These are phyloP conservation scores for Geophilus truncorum DNA, from an alignment of 2,888 invertebrate species.

Conservation along the genomic window DNA sequence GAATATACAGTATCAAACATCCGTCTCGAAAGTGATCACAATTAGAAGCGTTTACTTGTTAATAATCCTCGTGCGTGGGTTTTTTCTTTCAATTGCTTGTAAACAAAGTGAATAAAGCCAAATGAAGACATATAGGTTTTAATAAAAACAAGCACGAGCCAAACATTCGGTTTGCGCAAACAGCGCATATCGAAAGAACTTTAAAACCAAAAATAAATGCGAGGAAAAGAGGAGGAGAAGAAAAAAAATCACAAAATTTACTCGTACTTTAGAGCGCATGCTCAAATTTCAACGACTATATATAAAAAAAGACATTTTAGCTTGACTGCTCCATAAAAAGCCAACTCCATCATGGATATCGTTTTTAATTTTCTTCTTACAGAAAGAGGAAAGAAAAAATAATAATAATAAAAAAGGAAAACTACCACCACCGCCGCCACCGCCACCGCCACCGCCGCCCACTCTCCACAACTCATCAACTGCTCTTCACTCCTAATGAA, in stretches of 20 bases:
- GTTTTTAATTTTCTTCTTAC: not conserved
- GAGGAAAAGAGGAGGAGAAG: not conserved
- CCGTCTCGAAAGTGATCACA: too few species aligned
- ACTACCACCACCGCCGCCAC: too few species aligned
- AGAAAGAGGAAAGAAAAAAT: not conserved
- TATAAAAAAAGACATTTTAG: not conserved
- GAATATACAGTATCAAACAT: too few species aligned
- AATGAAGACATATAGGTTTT: not conserved
- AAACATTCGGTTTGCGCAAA: not conserved
- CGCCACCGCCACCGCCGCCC: not conserved
- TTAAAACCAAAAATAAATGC: not conserved
- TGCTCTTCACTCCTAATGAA: not conserved
- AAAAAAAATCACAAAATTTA: not conserved
- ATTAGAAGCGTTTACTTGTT: too few species aligned
- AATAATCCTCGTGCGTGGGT: too few species aligned
- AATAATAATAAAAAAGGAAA: not conserved
- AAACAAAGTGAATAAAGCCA: not conserved
- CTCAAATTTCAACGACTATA: not conserved
- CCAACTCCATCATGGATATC: slow-evolving; percentile 10
- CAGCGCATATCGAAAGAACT: not conserved
- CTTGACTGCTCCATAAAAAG: slow-evolving; percentile 4
- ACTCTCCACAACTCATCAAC: slow-evolving; percentile 4
- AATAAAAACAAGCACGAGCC: not conserved
- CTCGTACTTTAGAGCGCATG: not conserved
- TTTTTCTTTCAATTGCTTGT: too few species aligned